A percentile compares a stretch with the other conserved stretches of the same genome.
Conservation (phyloP, 2,888 invertebrate genomes). For the Calephelis perditalis region DNA sequence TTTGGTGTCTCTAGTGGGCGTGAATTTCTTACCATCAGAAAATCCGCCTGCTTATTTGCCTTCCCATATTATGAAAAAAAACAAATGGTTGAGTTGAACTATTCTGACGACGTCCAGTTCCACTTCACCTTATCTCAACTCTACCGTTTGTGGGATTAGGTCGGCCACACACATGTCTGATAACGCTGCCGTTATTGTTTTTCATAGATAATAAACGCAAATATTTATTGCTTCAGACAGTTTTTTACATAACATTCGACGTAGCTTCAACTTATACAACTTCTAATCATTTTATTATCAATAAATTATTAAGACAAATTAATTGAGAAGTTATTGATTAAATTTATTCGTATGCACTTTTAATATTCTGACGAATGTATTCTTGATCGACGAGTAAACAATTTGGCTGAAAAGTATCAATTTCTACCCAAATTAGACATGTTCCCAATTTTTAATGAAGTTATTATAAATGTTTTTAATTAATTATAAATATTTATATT, state of each 20-base stretch:
- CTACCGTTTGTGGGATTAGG: constrained; percentile 41
- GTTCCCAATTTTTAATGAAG: neutral
- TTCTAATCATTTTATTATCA: neutral
- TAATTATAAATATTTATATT: constrained; percentile 4
- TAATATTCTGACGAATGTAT: neutral
- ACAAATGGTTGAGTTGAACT: constrained; percentile 26
- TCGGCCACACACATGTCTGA: constrained; percentile 47
- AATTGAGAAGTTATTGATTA: neutral
- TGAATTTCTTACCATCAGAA: too few relatives aligned
- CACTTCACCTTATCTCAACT: constrained; percentile 31
- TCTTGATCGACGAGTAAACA: neutral
- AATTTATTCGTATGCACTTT: neutral
- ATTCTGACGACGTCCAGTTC: constrained; percentile 29
- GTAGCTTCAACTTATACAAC: neutral
- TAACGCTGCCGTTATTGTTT: constrained; percentile 36
- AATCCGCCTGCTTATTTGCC: too few relatives aligned
- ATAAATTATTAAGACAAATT: constrained; percentile 5
- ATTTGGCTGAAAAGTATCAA: neutral
- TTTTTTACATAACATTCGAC: constrained; percentile 6
- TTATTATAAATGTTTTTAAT: constrained; percentile 6
- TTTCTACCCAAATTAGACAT: neutral
- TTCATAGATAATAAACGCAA: constrained; percentile 28
- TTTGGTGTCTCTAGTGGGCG: too few relatives aligned
- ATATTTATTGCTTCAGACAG: constrained; percentile 13
- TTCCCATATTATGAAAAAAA: too few relatives aligned